These are phyloP conservation scores for Leucoma salicis DNA, from an alignment of 2,888 invertebrate genomes.

Conservation along the genomic window DNA sequence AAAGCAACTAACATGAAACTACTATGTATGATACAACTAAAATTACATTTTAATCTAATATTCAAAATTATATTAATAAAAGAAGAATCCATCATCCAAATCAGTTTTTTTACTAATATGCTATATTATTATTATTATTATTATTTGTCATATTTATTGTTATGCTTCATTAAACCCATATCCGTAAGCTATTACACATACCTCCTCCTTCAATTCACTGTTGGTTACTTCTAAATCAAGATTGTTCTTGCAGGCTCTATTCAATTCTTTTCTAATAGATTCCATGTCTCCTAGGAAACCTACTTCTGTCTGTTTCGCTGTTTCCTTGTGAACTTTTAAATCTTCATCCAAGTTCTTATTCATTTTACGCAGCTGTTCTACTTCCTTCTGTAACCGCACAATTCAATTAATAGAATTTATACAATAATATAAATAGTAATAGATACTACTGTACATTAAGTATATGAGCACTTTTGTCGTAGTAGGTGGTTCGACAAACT, in stretches of 20 bases:
- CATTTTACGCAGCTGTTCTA: conserved; percentile 60
- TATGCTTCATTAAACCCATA: not conserved
- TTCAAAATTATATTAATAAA: not conserved
- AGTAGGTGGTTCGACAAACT: too few relatives aligned
- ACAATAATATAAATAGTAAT: too few relatives aligned
- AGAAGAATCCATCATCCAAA: not conserved
- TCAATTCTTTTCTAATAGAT: conserved; percentile 74
- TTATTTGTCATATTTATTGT: too few relatives aligned
- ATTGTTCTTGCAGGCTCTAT: conserved; percentile 78
- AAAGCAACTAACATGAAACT: not conserved
- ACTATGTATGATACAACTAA: not conserved
- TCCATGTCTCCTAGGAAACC: conserved; percentile 74
- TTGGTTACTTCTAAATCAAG: conserved; percentile 86
- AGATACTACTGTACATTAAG: too few relatives aligned
- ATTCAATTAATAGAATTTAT: too few relatives aligned
- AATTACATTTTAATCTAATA: too few relatives aligned
- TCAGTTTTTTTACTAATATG: not conserved
- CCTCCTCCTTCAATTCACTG: conserved; percentile 86
- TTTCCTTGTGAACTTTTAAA: conserved; percentile 67
- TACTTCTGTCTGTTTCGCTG: conserved; percentile 70
- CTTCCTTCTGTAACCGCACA: conserved; percentile 59
- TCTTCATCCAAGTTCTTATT: conserved; percentile 74
- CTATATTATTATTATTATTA: not conserved
- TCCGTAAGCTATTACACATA: conserved; percentile 45
- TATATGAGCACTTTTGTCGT: too few relatives aligned